Evolutionary conservation across 2,888 invertebrate species (phyloP).

Genomic region (Leptura quadrifasciata): DNA sequence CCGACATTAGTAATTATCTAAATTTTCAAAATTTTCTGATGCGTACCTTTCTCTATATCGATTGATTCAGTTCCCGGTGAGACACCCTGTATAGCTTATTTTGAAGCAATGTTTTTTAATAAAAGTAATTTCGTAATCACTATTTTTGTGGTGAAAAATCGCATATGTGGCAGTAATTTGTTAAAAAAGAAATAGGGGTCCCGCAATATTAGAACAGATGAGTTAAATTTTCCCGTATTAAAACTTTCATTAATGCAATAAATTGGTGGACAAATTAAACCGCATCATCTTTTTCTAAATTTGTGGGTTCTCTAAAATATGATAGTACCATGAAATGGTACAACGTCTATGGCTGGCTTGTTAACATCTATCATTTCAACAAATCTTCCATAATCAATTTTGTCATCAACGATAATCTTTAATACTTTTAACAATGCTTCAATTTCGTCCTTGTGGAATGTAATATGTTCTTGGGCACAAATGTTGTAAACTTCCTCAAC

Average conservation of each 20-base stretch:
- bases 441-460: not conserved
- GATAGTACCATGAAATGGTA: not conserved
- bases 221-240: no score
- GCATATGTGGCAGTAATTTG: not conserved
- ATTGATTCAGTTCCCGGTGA: no score
- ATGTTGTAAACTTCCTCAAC: not conserved
- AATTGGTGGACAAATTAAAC: not conserved
- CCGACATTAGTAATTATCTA: no score
- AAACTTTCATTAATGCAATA: no score
- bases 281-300: not conserved
- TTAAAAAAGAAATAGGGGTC: not conserved
- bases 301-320: not conserved
- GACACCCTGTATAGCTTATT: no score
- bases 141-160: not conserved
- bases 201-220: not conserved
- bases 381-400: conserved; percentile 4
- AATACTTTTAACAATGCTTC: not conserved
- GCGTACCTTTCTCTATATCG: no score
- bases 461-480: not conserved
- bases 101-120: no score
- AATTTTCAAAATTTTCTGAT: no score
- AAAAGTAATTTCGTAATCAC: not conserved
- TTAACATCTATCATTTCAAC: not conserved
- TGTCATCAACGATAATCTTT: not conserved
- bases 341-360: not conserved